These are phyloP conservation scores for Drosophila kambysellisi DNA, from an alignment of 2,888 invertebrate species.

Conservation along the genomic window DNA sequence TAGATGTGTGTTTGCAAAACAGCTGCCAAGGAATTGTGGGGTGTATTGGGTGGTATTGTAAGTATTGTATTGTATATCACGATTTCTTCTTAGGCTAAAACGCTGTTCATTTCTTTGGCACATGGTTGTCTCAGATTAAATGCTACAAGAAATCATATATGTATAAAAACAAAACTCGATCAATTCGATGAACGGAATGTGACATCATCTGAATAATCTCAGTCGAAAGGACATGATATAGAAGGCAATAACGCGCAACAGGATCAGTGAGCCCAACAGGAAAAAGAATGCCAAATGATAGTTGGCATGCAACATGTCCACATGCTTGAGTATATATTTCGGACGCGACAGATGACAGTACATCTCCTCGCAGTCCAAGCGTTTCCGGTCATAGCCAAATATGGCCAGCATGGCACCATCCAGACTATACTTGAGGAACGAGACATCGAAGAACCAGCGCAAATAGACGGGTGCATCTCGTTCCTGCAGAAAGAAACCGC, in stretches of 20 bases:
- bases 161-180: conserved; percentile 20
- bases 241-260: conserved; percentile 89
- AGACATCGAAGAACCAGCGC: conserved; percentile 94
- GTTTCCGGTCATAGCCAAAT: conserved; percentile 92
- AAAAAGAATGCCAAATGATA: conserved; percentile 89
- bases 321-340: conserved; percentile 89
- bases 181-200: conserved; percentile 62
- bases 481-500: conserved; percentile 95
- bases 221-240: conserved; percentile 89
- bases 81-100: conserved; percentile 69
- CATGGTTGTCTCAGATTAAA: conserved; percentile 64
- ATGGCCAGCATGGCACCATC: conserved; percentile 93
- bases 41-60: background rate
- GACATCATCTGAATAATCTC: conserved; percentile 85
- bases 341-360: conserved; percentile 92
- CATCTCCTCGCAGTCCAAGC: conserved; percentile 90
- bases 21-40: conserved; percentile 22
- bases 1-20: conserved; percentile 18
- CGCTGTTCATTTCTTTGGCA: conserved; percentile 76
- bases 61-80: conserved; percentile 64
- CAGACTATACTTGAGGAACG: conserved; percentile 95
- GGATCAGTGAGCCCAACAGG: conserved; percentile 88
- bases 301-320: conserved; percentile 89
- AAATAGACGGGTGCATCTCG: conserved; percentile 91
- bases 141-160: conserved; percentile 73